These are phyloP conservation scores for Drosophila mimica DNA, from an alignment of 2,888 invertebrate species.

Conservation along the genomic window DNA sequence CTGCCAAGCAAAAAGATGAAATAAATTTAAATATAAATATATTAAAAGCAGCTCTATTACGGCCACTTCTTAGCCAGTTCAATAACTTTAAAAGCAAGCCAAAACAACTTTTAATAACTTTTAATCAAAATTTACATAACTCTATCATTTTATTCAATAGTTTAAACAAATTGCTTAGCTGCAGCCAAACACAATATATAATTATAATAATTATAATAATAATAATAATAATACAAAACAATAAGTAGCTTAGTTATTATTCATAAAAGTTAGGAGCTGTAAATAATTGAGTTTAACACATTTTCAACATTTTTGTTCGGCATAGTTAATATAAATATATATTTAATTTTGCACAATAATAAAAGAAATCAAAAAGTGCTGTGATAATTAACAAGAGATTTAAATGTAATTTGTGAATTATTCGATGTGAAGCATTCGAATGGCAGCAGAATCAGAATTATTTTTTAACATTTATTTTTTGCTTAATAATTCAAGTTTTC, in stretches of 20 bases:
- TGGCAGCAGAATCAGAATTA: constrained; percentile 38
- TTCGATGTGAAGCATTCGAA: constrained; percentile 36
- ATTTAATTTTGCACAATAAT: constrained; percentile 78
- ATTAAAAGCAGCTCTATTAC: constrained; percentile 38
- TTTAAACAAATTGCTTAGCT: constrained; percentile 33
- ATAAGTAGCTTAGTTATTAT: constrained; percentile 43
- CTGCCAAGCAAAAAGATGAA: constrained; percentile 64
- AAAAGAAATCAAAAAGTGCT: constrained; percentile 79
- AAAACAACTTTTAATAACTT: constrained; percentile 48
- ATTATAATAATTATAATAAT: constrained; percentile 18
- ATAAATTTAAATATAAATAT: constrained; percentile 23
- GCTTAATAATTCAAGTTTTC: not conserved
- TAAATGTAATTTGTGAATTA: constrained; percentile 39
- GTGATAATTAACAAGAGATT: constrained; percentile 75
- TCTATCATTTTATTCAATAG: constrained; percentile 23
- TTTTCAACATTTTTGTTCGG: constrained; percentile 30
- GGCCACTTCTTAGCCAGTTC: constrained; percentile 42
- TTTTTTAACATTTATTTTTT: constrained; percentile 1
- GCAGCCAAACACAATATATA: constrained; percentile 18
- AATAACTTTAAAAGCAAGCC: constrained; percentile 48
- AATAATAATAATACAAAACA: constrained; percentile 21
- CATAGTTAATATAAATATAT: constrained; percentile 10
- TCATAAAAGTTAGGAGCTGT: constrained; percentile 41
- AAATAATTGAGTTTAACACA: constrained; percentile 44
- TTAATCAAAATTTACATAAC: constrained; percentile 19